Conservation (phyloP, 2,113 vertebrate genomes). For the Mastomys natalensis region DNA sequence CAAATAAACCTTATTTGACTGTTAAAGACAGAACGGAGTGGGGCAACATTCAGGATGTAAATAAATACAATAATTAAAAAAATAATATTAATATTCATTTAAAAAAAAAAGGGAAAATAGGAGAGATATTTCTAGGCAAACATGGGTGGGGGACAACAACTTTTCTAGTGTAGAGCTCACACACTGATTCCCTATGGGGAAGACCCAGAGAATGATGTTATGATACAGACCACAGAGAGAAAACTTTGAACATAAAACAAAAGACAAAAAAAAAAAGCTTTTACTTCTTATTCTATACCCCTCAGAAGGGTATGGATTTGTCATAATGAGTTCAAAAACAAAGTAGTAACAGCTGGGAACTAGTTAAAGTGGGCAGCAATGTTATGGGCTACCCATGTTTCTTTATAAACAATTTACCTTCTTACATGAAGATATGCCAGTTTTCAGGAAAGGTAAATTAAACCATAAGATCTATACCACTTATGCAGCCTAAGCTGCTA, state of each 20-base stretch:
- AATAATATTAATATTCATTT: too few relatives aligned
- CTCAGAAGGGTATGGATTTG: background rate
- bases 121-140: background rate
- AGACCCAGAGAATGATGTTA: background rate
- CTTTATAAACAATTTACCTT: constrained; percentile 44
- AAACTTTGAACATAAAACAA: background rate
- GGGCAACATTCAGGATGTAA: too few relatives aligned
- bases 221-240: background rate
- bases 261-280: background rate
- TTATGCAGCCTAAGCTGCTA: background rate
- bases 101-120: background rate
- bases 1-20: background rate
- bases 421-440: background rate
- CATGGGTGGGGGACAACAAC: too few relatives aligned
- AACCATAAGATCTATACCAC: background rate
- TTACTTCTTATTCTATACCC: constrained; percentile 2
- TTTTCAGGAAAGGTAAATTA: background rate
- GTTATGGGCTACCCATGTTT: background rate
- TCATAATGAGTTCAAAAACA: constrained; percentile 22
- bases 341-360: background rate
- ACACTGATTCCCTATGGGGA: background rate
- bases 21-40: background rate
- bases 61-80: too few relatives aligned
- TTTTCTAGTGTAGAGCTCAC: background rate
- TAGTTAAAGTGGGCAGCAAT: background rate